A percentile compares a stretch with the other conserved stretches of the same genome.
Conservation (phyloP, 2,797 vertebrate species). For the Pagetopsis macropterus region DNA sequence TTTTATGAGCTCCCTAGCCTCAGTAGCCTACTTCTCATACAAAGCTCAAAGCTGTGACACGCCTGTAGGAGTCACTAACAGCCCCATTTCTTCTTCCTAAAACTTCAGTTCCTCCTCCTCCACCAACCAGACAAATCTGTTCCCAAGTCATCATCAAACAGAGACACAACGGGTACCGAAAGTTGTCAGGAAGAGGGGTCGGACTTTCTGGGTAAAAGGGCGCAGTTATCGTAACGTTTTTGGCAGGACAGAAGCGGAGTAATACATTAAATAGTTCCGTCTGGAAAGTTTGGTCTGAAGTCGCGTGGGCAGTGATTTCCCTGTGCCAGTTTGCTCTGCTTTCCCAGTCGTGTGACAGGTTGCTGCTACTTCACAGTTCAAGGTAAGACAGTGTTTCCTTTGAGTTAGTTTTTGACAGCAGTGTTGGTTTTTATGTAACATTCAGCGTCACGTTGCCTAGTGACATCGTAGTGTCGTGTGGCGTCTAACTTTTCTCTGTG, state of each 20-base stretch:
- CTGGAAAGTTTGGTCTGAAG: slow-evolving; percentile 43
- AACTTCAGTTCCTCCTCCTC: slow-evolving; percentile 73
- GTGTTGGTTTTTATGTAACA: not conserved
- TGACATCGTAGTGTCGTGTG: not conserved
- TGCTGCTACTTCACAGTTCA: not conserved
- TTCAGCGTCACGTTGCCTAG: slow-evolving; percentile 2
- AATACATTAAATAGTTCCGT: not conserved
- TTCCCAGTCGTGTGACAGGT: slow-evolving; percentile 31
- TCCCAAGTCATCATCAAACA: slow-evolving; percentile 32
- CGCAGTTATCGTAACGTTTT: not conserved
- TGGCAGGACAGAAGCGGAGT: slow-evolving; percentile 14
- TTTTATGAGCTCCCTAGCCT: not conserved
- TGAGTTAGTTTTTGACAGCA: not conserved
- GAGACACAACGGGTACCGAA: slow-evolving; percentile 12
- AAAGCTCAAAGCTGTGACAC: slow-evolving; percentile 27
- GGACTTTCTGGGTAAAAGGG: not conserved
- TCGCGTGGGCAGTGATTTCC: slow-evolving; percentile 30
- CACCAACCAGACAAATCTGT: slow-evolving; percentile 44
- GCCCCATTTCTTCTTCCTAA: slow-evolving; percentile 37
- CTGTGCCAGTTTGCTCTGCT: not conserved
- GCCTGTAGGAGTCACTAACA: slow-evolving; percentile 80
- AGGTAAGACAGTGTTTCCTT: slow-evolving; percentile 37
- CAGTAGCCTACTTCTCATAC: slow-evolving; percentile 1
- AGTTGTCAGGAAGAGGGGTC: slow-evolving; percentile 15
- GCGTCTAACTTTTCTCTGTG: not conserved